Evolutionary conservation across 2,797 vertebrate genomes (phyloP), one percentile per base, ranked within the genome.

Genomic region (Caiman crocodilus): DNA sequence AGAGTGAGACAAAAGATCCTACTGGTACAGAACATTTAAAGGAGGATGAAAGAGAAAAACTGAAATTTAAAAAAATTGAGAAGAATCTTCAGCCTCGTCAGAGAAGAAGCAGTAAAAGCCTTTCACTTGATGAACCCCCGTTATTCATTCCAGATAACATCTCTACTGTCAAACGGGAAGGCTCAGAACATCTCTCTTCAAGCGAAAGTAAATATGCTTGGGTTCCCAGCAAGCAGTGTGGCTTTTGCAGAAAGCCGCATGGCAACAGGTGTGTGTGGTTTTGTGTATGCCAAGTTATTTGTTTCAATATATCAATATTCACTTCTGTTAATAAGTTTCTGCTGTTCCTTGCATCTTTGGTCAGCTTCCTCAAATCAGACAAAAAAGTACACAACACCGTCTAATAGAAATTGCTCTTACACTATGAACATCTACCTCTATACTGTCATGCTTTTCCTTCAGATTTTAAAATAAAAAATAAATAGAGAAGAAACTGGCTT

Each of bases 141-240:
- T 97, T 99, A 89, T 99, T 99, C 93, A 98, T 99, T 96, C 99
- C 99, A 77, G 99, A 99, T 96, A 99, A 99, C 28, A 99, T 99
- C 94, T 99, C 99, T n/a, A 96, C 98, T 67, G 92, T 98, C 67
- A 99, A 99, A 97, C 99, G 98, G 94, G 99, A 98, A 88, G 97
- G 98, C 81, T 94, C 94, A 84, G 98, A 99, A 69, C 97, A 98
- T 55, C 82, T 82, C 14, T 97, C 98, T 65, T 73, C 97, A 87
- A 89, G 90, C 89, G 98, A 99, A 95, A 98, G 87, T 61, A 99
- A 99, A 96, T 92, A 94, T n/a, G 80, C 97, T 59, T 99, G 99
- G 99, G 99, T 99, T 93, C 99, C 99, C 96, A 99, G 97, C 98
- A 99, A 99, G 93, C 99, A 99, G 59, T 99, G 99, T 96, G 99